Evolutionary conservation across 1,140 invertebrate species (phyloP).

Genomic region (Bombus breviceps): DNA sequence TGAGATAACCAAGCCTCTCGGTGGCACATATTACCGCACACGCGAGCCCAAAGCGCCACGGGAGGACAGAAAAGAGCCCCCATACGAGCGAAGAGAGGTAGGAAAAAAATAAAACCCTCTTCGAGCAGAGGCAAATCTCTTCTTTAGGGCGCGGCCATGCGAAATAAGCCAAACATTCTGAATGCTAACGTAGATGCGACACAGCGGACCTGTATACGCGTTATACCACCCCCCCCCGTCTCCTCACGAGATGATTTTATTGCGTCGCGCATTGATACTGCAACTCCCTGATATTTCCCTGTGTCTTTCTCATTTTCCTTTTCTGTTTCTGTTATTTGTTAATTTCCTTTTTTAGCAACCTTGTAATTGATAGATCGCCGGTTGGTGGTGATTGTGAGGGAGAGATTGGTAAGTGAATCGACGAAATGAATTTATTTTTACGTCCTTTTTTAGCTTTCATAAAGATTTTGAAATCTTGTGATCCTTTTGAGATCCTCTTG

Average conservation of each 20-base stretch:
- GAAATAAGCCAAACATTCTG: slow-evolving; percentile 82
- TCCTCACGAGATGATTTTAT: slow-evolving; percentile 59
- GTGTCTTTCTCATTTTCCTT: neutral
- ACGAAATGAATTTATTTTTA: neutral
- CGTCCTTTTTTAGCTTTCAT: neutral
- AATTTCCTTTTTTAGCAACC: neutral
- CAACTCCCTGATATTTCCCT: slow-evolving; percentile 33
- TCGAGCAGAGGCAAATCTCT: slow-evolving; percentile 81
- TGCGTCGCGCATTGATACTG: slow-evolving; percentile 63
- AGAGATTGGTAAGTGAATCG: neutral
- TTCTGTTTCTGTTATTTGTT: neutral
- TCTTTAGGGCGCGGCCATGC: slow-evolving; percentile 79
- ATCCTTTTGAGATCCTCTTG: neutral
- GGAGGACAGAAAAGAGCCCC: slow-evolving; percentile 39
- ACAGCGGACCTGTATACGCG: slow-evolving; percentile 61
- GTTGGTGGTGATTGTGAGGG: neutral
- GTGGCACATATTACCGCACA: slow-evolving; percentile 69
- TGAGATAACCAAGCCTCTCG: slow-evolving; percentile 79
- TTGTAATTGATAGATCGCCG: neutral
- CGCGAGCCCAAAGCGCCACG: slow-evolving; percentile 31
- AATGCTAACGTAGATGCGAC: slow-evolving; percentile 81
- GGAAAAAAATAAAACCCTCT: slow-evolving; percentile 73
- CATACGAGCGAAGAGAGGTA: slow-evolving; percentile 30
- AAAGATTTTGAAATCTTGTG: neutral
- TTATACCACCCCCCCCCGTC: slow-evolving; percentile 34